A percentile compares a stretch with the other conserved stretches of the same genome.
Conservation (phyloP, 53 echinoderm and acorn worm species). For the Echinometra lucunter region DNA sequence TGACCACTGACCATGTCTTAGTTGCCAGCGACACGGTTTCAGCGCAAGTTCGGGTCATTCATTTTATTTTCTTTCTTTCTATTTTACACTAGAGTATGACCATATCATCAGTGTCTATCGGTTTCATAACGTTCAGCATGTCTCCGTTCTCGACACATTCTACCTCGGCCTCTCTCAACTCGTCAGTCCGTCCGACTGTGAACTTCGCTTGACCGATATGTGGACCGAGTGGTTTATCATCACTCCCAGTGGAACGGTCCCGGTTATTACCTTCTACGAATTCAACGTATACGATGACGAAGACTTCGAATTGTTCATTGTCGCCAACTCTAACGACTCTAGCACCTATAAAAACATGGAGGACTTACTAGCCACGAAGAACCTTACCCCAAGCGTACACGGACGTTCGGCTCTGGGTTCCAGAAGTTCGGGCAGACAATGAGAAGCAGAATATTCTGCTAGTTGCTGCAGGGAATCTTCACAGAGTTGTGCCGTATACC, state of each 20-base stretch:
- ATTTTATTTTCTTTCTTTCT: no score
- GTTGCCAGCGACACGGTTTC: no score
- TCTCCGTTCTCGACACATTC: not conserved
- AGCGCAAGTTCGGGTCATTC: no score
- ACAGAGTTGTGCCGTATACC: not conserved
- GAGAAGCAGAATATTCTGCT: not conserved
- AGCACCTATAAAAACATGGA: not conserved
- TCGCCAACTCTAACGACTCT: not conserved
- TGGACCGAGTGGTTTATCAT: not conserved
- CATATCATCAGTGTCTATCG: no score
- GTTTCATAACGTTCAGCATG: no score
- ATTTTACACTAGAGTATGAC: no score
- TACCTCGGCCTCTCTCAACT: not conserved
- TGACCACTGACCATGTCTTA: no score
- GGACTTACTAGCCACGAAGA: not conserved
- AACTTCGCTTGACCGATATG: not conserved
- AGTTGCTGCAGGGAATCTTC: not conserved
- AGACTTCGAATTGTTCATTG: not conserved
- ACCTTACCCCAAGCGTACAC: not conserved
- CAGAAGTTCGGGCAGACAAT: not conserved
- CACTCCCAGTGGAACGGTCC: not conserved
- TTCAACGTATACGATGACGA: not conserved
- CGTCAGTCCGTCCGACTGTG: not conserved
- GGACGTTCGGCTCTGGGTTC: not conserved
- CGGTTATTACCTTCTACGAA: not conserved